Evolutionary conservation across 2,888 invertebrate species (phyloP).

Genomic region (Limulus polyphemus): DNA sequence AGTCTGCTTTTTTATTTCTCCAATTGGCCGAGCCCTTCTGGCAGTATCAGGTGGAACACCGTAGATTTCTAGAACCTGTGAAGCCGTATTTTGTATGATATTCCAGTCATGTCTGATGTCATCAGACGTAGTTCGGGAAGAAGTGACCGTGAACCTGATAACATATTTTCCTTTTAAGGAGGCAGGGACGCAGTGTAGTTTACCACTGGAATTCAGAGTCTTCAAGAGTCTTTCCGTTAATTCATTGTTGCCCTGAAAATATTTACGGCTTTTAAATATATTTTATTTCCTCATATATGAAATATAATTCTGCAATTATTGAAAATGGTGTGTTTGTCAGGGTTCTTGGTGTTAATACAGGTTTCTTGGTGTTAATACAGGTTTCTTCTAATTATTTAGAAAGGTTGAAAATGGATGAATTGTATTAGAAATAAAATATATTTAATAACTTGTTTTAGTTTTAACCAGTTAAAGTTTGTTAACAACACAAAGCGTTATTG

Average conservation of each 20-base stretch:
- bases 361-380: too few relatives aligned
- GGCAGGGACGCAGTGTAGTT: conserved; percentile 88
- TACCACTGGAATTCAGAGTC: conserved; percentile 69
- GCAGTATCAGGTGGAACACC: conserved; percentile 46
- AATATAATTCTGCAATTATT: too few relatives aligned
- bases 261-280: background rate
- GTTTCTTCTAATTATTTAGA: too few relatives aligned
- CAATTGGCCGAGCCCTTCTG: conserved; percentile 34
- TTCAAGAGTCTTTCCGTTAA: conserved; percentile 74
- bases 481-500: too few relatives aligned
- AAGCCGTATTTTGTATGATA: conserved; percentile 37
- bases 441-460: too few relatives aligned
- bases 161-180: conserved; percentile 68
- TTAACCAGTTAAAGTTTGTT: too few relatives aligned
- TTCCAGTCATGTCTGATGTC: conserved; percentile 64
- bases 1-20: conserved; percentile 68
- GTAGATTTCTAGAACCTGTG: conserved; percentile 44
- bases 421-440: too few relatives aligned
- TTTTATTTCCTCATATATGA: background rate
- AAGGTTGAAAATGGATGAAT: too few relatives aligned
- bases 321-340: too few relatives aligned
- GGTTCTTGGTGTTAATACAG: too few relatives aligned
- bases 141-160: conserved; percentile 87
- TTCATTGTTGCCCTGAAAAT: conserved; percentile 56
- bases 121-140: conserved; percentile 53